Base-by-base conservation (phyloP, 2,797 vertebrate genomes). In the Oreochromis mossambicus region DNA sequence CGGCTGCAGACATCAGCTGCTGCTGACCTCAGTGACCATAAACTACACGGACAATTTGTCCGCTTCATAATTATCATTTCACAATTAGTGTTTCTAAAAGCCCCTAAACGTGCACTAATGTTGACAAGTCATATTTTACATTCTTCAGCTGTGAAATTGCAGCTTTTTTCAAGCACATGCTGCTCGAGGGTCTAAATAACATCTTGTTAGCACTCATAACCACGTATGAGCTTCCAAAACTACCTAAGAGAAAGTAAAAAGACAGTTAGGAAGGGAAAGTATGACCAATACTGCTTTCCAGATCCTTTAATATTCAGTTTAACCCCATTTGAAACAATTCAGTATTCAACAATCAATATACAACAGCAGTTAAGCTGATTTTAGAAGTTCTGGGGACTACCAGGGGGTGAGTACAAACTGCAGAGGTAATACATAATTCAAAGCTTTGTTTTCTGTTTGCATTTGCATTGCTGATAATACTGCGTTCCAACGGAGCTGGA, bases 401-500 rank as follows among this genome's bases (percentile, higher is more conserved):
- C 26, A 32, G 68, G 15, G 26, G 15, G 3, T 50, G 43, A 32
- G 26, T 70, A 70, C 38, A 46, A 11, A 26, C 21, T 2, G 66
- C 1, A 70, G 15, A 75, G 68, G 68, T 48, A 48, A 75, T 75
- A n/a, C 6, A 32, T 48, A 50, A 17, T 75, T n/a, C 4, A 50
- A 50, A 50, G 70, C 26, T 29, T 75, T 50, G 24, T 75, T 75
- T 8, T 75, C 46, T 50, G 26, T 75, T 4, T 50, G 70, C 3
- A 50, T 50, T 75, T 17, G 43, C 70, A 50, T 7, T 50, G 17
- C 43, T 0, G 11, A 29, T 50, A 70, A 70, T 11, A 10, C 66
- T 46, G 41, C 0, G 0, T 46, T 70, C 0, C 63, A 68, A 13
- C 12, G 5, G 14, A 29, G 14, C 21, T 17, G 66, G 21, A 14